Conservation (phyloP, 1,140 invertebrate species). For the Phthorimaea operculella region DNA sequence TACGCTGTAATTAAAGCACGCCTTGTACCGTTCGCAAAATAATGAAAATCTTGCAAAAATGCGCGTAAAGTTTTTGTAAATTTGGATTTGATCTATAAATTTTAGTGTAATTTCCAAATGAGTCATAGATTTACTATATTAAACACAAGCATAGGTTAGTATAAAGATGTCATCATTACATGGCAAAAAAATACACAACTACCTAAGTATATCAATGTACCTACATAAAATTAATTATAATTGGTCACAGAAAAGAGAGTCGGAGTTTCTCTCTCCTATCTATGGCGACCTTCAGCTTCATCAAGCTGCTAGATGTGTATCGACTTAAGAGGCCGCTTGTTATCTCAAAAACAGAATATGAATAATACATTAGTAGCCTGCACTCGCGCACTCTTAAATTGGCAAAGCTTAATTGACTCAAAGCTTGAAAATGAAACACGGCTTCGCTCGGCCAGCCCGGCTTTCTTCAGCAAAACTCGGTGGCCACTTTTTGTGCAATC, state of each 20-base stretch:
- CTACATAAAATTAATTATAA: too few relatives aligned
- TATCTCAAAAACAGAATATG: constrained; percentile 67
- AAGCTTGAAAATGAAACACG: constrained; percentile 62
- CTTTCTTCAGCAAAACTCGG: constrained; percentile 20
- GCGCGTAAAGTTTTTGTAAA: too few relatives aligned
- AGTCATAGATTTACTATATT: too few relatives aligned
- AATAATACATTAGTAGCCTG: constrained; percentile 62
- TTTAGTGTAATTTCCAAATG: too few relatives aligned
- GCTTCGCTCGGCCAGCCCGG: constrained; percentile 21
- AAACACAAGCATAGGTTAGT: too few relatives aligned
- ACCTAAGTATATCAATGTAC: too few relatives aligned
- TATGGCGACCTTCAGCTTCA: constrained; percentile 33
- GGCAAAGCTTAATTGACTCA: constrained; percentile 65
- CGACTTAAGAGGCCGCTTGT: constrained; percentile 58
- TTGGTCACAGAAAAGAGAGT: too few relatives aligned
- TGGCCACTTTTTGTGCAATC: constrained; percentile 47
- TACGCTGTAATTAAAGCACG: constrained; percentile 31
- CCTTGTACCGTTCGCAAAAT: constrained; percentile 1
- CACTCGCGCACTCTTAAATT: constrained; percentile 57
- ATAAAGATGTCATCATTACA: too few relatives aligned
- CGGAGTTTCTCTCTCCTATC: constrained; percentile 20
- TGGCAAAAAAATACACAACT: too few relatives aligned
- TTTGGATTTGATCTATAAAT: too few relatives aligned
- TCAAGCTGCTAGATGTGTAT: constrained; percentile 62
- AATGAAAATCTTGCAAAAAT: not conserved